Evolutionary conservation across 2,113 vertebrate genomes (phyloP), one percentile per base, ranked within the genome.

Genomic region (Marmota flaviventris): DNA sequence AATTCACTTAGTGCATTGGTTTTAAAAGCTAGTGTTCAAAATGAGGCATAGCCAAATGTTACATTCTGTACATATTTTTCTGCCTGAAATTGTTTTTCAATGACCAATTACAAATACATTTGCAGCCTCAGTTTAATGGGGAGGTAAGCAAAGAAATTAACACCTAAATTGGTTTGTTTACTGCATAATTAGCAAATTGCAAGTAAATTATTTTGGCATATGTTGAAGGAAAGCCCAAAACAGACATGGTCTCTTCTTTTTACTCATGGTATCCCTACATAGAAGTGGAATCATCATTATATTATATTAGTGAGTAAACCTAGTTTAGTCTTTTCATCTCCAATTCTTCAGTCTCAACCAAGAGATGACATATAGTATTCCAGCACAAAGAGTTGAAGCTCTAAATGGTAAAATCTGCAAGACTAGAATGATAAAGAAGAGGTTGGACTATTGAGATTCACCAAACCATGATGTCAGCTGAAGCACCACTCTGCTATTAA

Each of bases 161-260:
- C 9, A 69, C 2, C 22, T 20, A 93, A 93, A 77, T 2, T 79
- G 48, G n/a, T 90, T 86, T 76, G 79, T 51, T 67, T 10, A 78
- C 24, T 16, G 34, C 13, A 73, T 90, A 42, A 84, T 87, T 79
- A 72, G 32, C 78, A 78, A 93, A 91, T 85, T n/a, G 12, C 45
- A 95, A 95, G 7, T 73, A 87, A 91, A 92, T 89, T 77, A 94
- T 84, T 67, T 89, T 70, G n/a, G 73, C 73, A 91, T 27, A 91
- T 22, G 8, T 4, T 70, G 5, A 3, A 65, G n/a, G 2, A 53
- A 51, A 82, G 9, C 42, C 58, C 89, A 51, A 78, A 25, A n/a
- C 48, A 92, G 77, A 79, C 39, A 32, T 67, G 24, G 8, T 53
- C 42, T 92, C 2, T 9, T 79, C 48, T 70, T 8, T 72, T 93